A percentile compares a stretch with the other conserved stretches of the same genome.
phyloP scores from a whole-genome alignment of 1,140 invertebrate species.

The Acromyrmex echinatior region DNA sequence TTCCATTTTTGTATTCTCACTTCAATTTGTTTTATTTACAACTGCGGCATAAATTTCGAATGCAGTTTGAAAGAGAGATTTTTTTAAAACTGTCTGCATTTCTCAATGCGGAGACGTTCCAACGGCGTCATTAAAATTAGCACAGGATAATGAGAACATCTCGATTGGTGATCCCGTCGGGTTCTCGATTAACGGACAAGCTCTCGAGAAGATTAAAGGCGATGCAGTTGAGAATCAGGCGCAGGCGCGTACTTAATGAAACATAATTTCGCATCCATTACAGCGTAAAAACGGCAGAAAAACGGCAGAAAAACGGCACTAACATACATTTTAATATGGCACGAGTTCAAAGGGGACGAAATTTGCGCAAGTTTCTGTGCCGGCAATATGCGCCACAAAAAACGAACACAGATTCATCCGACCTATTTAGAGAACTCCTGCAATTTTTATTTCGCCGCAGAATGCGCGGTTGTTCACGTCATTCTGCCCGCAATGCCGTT shows the following conservation, averaged over 20 bases:
- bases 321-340: slow-evolving; percentile 56
- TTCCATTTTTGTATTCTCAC: background rate
- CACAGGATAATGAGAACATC: slow-evolving; percentile 43
- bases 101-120: background rate
- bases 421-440: slow-evolving; percentile 44
- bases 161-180: slow-evolving; percentile 51
- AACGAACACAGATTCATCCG: slow-evolving; percentile 41
- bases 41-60: slow-evolving; percentile 22
- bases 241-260: slow-evolving; percentile 58
- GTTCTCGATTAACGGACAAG: slow-evolving; percentile 53
- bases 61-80: slow-evolving; percentile 22
- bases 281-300: slow-evolving; percentile 55
- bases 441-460: slow-evolving; percentile 57
- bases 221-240: slow-evolving; percentile 44
- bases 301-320: slow-evolving; percentile 59
- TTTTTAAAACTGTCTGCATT: slow-evolving; percentile 28
- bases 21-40: background rate
- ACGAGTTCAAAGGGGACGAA: slow-evolving; percentile 49
- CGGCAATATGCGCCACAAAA: background rate
- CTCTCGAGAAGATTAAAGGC: slow-evolving; percentile 62
- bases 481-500: slow-evolving; percentile 44
- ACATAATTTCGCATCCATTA: slow-evolving; percentile 62
- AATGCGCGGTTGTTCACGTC: slow-evolving; percentile 42
- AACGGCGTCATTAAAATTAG: slow-evolving; percentile 59
- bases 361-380: slow-evolving; percentile 40